Conservation (phyloP, 2,113 vertebrate genomes). For the Pao palembangensis region DNA sequence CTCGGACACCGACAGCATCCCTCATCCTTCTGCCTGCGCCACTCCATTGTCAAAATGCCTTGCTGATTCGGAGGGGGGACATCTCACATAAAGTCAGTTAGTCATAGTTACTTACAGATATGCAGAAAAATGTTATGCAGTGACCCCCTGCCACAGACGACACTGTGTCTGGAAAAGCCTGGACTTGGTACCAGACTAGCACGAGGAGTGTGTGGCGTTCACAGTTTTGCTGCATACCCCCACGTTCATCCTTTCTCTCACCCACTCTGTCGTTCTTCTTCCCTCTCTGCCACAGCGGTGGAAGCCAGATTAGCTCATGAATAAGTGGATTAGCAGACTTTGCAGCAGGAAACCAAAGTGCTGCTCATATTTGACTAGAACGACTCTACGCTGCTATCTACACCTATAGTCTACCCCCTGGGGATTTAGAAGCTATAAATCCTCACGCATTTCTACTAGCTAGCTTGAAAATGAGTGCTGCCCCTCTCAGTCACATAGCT, state of each 20-base stretch:
- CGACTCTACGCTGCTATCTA: slow-evolving; percentile 72
- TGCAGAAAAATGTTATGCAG: slow-evolving; percentile 11
- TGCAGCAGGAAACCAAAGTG: slow-evolving; percentile 80
- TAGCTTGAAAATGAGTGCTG: slow-evolving; percentile 49
- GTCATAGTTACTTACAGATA: slow-evolving; percentile 25
- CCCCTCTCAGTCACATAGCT: slow-evolving; percentile 57
- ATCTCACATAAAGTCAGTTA: slow-evolving; percentile 1
- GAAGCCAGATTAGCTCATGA: slow-evolving; percentile 79
- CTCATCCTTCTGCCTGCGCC: slow-evolving; percentile 58
- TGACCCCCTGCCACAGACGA: slow-evolving; percentile 34
- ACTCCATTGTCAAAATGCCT: slow-evolving; percentile 53
- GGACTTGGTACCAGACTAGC: slow-evolving; percentile 43
- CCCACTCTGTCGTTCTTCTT: slow-evolving; percentile 54
- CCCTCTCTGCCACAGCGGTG: slow-evolving; percentile 69
- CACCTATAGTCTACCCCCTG: slow-evolving; percentile 74
- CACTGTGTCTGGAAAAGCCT: slow-evolving; percentile 48
- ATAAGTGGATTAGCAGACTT: slow-evolving; percentile 82
- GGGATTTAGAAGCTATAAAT: slow-evolving; percentile 77
- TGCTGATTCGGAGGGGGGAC: slow-evolving; percentile 35
- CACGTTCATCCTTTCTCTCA: slow-evolving; percentile 49
- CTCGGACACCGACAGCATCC: slow-evolving; percentile 71
- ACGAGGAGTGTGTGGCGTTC: slow-evolving; percentile 36
- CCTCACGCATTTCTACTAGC: slow-evolving; percentile 64
- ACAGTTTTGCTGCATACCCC: slow-evolving; percentile 37
- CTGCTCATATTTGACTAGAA: slow-evolving; percentile 77